Evolutionary conservation across 2,797 vertebrate genomes (phyloP).

Genomic region (Aselliscus stoliczkanus): DNA sequence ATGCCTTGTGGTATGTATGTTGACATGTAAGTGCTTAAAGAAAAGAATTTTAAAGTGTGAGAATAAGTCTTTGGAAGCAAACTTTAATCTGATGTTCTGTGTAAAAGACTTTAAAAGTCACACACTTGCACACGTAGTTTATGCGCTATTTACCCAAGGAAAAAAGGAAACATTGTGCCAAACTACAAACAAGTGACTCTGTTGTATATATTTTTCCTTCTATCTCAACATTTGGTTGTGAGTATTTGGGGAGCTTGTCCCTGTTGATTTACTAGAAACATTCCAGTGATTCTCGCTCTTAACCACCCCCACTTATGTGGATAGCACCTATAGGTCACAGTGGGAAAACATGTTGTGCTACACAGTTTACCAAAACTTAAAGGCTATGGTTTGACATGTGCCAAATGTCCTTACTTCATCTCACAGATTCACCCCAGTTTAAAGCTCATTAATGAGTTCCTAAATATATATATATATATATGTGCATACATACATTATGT

Average conservation of each 20-base stretch:
- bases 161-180: constrained; percentile 92
- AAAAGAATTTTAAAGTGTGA: constrained; percentile 82
- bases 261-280: constrained; percentile 89
- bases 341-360: constrained; percentile 86
- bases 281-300: constrained; percentile 91
- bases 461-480: background rate
- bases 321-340: constrained; percentile 95
- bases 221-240: constrained; percentile 93
- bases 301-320: constrained; percentile 85
- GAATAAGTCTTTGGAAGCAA: constrained; percentile 83
- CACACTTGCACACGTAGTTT: constrained; percentile 97
- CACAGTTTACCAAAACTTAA: constrained; percentile 94
- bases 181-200: constrained; percentile 97
- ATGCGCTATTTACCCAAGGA: constrained; percentile 94
- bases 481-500: constrained; percentile 32
- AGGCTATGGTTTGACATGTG: constrained; percentile 91
- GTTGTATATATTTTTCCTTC: constrained; percentile 94
- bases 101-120: constrained; percentile 87
- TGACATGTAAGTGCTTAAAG: constrained; percentile 91
- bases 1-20: constrained; percentile 91
- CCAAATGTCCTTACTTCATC: constrained; percentile 99
- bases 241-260: constrained; percentile 89
- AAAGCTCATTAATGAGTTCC: constrained; percentile 83
- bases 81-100: constrained; percentile 83
- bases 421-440: constrained; percentile 88